Percentiles rank a stretch among this genome's conserved stretches.
Conservation (phyloP, 2,888 invertebrate genomes). For the Uloborus plumipes region DNA sequence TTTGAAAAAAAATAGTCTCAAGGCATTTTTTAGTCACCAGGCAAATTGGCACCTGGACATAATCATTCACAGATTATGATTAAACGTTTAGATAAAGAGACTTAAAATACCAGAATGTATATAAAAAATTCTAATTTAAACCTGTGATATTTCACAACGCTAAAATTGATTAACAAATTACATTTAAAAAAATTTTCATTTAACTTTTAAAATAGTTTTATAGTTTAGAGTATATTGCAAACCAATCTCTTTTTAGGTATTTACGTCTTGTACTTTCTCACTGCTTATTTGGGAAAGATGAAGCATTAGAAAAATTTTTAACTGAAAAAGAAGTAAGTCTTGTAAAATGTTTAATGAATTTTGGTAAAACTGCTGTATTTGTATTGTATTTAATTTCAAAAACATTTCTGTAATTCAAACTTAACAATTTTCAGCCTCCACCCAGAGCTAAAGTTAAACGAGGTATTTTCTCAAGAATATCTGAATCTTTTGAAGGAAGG, state of each 20-base stretch:
- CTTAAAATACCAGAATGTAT: too few relatives aligned
- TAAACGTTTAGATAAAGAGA: too few relatives aligned
- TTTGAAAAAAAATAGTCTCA: too few relatives aligned
- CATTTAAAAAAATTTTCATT: too few relatives aligned
- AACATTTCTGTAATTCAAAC: slow-evolving; percentile 14
- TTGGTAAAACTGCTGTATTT: too few relatives aligned
- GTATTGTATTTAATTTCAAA: slow-evolving; percentile 2
- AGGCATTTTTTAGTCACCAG: too few relatives aligned
- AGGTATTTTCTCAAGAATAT: slow-evolving; percentile 70
- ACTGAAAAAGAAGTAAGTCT: slow-evolving; percentile 69
- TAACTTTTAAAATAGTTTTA: not conserved
- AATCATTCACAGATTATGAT: too few relatives aligned
- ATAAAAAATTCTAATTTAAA: too few relatives aligned
- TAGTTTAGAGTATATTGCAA: not conserved
- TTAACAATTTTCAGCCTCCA: slow-evolving; percentile 68
- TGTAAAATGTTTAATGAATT: not conserved
- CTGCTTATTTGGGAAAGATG: slow-evolving; percentile 70
- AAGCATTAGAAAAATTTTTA: slow-evolving; percentile 70
- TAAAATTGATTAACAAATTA: too few relatives aligned
- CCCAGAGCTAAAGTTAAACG: slow-evolving; percentile 70
- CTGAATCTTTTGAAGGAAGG: slow-evolving; percentile 70
- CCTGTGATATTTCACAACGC: too few relatives aligned
- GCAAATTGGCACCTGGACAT: too few relatives aligned
- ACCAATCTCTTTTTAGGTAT: slow-evolving; percentile 68
- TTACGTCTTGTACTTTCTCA: slow-evolving; percentile 70